Conservation (phyloP, 1,140 invertebrate species). For the Drusus annulatus region DNA sequence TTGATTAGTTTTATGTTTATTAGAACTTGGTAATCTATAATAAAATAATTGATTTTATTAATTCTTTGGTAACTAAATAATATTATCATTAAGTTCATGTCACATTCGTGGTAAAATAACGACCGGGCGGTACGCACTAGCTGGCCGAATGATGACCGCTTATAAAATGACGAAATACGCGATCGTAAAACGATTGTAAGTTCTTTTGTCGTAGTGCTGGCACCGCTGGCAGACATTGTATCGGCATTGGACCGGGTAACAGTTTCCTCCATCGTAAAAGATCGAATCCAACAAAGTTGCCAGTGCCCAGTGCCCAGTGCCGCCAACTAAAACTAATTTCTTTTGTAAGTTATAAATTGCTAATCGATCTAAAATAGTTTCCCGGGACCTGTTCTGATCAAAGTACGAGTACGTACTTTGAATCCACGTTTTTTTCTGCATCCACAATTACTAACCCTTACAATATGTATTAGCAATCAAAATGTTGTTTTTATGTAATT, state of each 20-base stretch:
- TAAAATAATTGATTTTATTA: too few relatives aligned
- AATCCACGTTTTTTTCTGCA: too few relatives aligned
- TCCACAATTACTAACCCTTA: too few relatives aligned
- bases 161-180: not conserved
- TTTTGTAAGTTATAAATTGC: slow-evolving; percentile 14
- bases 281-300: not conserved
- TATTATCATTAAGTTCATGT: too few relatives aligned
- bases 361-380: slow-evolving; percentile 35
- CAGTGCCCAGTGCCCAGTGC: too few relatives aligned
- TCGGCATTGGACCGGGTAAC: not conserved
- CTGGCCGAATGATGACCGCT: not conserved
- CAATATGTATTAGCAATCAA: too few relatives aligned
- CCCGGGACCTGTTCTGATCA: not conserved
- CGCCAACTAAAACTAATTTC: slow-evolving; percentile 2
- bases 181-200: not conserved
- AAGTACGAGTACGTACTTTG: too few relatives aligned
- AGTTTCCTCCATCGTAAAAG: slow-evolving; percentile 9
- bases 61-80: too few relatives aligned
- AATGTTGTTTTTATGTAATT: too few relatives aligned
- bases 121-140: not conserved
- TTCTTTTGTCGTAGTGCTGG: not conserved
- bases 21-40: too few relatives aligned
- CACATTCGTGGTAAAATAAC: too few relatives aligned
- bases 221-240: not conserved
- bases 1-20: too few relatives aligned